Conservation (phyloP, 2,113 vertebrate genomes). For the Rhipidura dahli region DNA sequence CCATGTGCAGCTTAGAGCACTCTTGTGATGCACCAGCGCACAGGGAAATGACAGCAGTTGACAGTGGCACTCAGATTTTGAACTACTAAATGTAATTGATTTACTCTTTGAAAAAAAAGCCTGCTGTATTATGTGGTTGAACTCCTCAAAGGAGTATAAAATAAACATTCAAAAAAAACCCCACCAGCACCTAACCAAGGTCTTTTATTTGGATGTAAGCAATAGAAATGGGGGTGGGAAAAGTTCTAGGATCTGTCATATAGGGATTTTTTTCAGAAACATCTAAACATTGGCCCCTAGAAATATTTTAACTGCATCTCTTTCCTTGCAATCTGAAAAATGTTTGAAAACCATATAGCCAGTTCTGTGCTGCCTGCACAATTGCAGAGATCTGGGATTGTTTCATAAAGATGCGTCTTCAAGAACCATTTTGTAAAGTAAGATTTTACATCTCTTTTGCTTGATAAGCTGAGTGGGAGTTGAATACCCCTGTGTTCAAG, state of each 20-base stretch:
- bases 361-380: not conserved
- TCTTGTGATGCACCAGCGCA: not conserved
- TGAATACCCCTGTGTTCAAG: not conserved
- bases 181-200: fast-evolving
- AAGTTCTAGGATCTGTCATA: not conserved
- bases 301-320: not conserved
- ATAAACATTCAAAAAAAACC: not conserved
- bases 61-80: not conserved
- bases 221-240: not conserved
- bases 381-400: not conserved
- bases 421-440: not conserved
- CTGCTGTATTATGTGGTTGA: not conserved
- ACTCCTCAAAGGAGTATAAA: not conserved
- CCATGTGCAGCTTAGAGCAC: not conserved
- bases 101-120: not conserved
- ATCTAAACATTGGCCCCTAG: fast-evolving
- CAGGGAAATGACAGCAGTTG: not conserved
- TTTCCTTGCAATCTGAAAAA: not conserved
- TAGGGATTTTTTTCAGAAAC: not conserved
- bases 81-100: not conserved
- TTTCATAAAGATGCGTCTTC: not conserved
- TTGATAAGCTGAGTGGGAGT: not conserved
- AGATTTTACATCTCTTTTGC: not conserved
- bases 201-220: not conserved
- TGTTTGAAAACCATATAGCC: not conserved